These are phyloP conservation scores for Geopemphigus sp. DNA, from an alignment of 1,140 invertebrate genomes.

Conservation along the genomic window DNA sequence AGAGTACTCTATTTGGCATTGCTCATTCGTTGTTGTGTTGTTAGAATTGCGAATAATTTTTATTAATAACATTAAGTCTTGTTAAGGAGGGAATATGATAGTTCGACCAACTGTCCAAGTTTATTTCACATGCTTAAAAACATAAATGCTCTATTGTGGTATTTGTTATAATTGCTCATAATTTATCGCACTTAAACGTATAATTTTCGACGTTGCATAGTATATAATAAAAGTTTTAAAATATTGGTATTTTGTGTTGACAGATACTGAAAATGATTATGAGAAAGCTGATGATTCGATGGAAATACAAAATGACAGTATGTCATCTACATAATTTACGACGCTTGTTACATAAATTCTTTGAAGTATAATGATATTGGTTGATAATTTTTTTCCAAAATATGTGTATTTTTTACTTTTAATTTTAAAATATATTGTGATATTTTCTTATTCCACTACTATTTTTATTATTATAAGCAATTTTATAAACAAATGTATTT, in stretches of 20 bases:
- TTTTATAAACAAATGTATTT: too few relatives aligned
- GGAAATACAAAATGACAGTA: slow-evolving; percentile 31
- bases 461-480: background rate
- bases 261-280: slow-evolving; percentile 20
- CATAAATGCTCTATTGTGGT: too few relatives aligned
- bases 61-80: background rate
- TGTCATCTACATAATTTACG: background rate
- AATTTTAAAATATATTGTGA: background rate
- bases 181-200: background rate
- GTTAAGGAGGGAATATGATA: too few relatives aligned
- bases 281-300: slow-evolving; percentile 15
- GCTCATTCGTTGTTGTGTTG: too few relatives aligned
- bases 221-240: background rate
- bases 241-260: background rate
- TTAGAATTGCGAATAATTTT: background rate
- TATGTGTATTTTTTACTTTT: background rate
- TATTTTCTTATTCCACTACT: background rate
- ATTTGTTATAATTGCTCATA: background rate
- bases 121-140: too few relatives aligned
- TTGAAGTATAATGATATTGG: background rate
- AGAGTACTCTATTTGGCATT: too few relatives aligned
- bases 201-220: background rate
- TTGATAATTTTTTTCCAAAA: background rate
- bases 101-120: too few relatives aligned
- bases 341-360: too few relatives aligned